Percentiles rank a stretch among this genome's conserved stretches.
These are phyloP conservation scores for Leptinotarsa juncta DNA, from an alignment of 2,888 invertebrate genomes.

Conservation along the genomic window DNA sequence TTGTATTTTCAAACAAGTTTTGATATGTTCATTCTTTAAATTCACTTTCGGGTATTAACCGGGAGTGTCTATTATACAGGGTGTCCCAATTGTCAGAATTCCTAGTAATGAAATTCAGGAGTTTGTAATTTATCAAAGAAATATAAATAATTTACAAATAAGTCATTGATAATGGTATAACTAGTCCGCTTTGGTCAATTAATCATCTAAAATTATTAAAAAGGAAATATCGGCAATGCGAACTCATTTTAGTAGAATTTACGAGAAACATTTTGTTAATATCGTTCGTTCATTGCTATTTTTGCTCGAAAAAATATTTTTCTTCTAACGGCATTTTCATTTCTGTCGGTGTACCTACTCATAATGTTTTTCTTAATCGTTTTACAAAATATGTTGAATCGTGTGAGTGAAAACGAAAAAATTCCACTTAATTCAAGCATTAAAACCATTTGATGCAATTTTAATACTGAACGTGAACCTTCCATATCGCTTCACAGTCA, in stretches of 20 bases:
- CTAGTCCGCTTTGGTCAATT: not conserved
- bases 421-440: not conserved
- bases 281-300: not conserved
- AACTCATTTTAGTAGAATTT: too few species aligned
- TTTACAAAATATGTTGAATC: not conserved
- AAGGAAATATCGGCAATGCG: not conserved
- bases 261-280: too few species aligned
- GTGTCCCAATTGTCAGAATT: too few species aligned
- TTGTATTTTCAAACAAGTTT: too few species aligned
- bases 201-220: not conserved
- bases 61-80: too few species aligned
- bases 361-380: constrained; percentile 3
- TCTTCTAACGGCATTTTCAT: constrained; percentile 26
- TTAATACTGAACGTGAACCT: not conserved
- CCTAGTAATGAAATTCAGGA: too few species aligned
- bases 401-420: not conserved
- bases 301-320: constrained; percentile 16
- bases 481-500: not conserved
- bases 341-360: not conserved
- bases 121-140: too few species aligned
- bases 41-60: too few species aligned
- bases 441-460: not conserved
- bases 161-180: too few species aligned
- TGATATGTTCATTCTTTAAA: too few species aligned
- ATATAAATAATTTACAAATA: too few species aligned